Base-by-base conservation (phyloP, 1,140 invertebrate genomes). In the Philopotamus ludificatus region DNA sequence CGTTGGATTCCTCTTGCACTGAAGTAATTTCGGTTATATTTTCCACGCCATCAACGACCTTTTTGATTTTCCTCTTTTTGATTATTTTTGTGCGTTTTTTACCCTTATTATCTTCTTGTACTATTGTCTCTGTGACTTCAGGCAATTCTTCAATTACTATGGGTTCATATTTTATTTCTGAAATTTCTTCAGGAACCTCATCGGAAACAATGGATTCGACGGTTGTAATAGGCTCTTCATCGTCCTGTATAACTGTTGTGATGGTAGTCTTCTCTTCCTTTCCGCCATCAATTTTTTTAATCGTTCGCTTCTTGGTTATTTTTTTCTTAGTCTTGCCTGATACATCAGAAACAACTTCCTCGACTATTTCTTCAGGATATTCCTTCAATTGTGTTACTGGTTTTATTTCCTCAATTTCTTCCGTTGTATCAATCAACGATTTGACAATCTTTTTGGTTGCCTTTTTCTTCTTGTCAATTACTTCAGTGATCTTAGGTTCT, bases 221-320 rank as follows among this genome's bases (percentile, higher is more conserved):
- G 72, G 75, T 73, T 28, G 73, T 78, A 65, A 77, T 70, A 65
- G 76, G 76, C 65, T 68, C 63, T 70, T 77, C 71, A 26, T 72
- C 72, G 55, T 71, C 74, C 65, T 73, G 61, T 64, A 74, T 69
- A 18, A 73, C 68, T 2, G 73, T 76, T 39, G 69, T 68, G 12
- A 75, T 72, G 71, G 74, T 68, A 18, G 72, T 74, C 20, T 69
- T 67, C 72, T 75, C 72, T 22, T 74, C 71, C 23, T 72, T 73
- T 21, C 71, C 69, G 0, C 69, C 59, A 18, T 71, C 51, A 10
- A 26, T 62, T 44, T 68, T 69, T 54, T 65, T 70, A 23, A 66
- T 60, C 25, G 47, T 65, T 18, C 41, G 18, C 66, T 66, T 72
- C 68, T 63, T 69, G 25, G 10, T 66, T 10, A 50, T 72, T 10